A percentile compares a stretch with the other conserved stretches of the same genome.
phyloP scores from a whole-genome alignment of 2,113 vertebrate genomes.

The Lampris megalopsis region DNA sequence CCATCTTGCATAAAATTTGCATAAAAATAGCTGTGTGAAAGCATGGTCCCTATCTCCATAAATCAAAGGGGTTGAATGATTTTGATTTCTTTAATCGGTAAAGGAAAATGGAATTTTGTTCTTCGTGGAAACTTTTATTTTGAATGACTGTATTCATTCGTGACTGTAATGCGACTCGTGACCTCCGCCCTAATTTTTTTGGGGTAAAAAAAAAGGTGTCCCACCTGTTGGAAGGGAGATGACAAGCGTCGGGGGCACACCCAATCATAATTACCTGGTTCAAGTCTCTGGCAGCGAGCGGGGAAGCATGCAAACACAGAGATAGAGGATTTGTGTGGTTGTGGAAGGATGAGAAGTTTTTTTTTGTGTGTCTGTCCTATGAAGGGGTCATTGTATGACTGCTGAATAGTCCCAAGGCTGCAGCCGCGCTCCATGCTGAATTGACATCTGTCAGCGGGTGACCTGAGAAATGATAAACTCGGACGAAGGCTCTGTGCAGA shows the following conservation, averaged over 20 bases:
- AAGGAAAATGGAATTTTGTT: no score
- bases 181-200: constrained; percentile 40
- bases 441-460: background rate
- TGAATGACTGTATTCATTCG: constrained; percentile 24
- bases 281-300: constrained; percentile 35
- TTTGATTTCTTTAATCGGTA: no score
- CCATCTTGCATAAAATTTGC: no score
- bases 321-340: constrained; percentile 18
- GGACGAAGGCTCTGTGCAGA: background rate
- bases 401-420: background rate
- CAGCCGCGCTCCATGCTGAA: background rate
- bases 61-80: no score
- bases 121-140: no score
- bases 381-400: constrained; percentile 3
- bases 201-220: constrained; percentile 21
- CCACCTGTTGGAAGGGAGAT: constrained; percentile 9
- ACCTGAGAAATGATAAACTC: constrained; percentile 11
- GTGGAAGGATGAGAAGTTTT: constrained; percentile 9
- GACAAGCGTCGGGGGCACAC: constrained; percentile 35
- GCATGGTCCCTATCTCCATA: no score
- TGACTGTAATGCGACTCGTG: constrained; percentile 55
- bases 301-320: constrained; percentile 46
- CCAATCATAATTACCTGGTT: constrained; percentile 23
- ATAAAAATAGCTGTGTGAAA: no score
- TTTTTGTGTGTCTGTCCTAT: constrained; percentile 16